phyloP scores from a whole-genome alignment of 1,140 invertebrate genomes.

The Hycleus phaleratus region DNA sequence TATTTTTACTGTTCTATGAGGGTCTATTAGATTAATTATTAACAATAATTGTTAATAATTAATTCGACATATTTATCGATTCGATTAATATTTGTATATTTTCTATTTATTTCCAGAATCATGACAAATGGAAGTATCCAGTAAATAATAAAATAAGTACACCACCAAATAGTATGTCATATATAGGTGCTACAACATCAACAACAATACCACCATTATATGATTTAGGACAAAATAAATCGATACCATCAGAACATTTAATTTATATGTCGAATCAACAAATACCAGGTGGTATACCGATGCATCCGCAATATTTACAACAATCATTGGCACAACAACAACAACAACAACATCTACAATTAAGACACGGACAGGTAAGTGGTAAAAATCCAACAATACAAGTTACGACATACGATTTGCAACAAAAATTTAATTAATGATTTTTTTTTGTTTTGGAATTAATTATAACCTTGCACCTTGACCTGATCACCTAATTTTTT shows the following conservation, averaged over 20 bases:
- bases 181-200: conserved; percentile 42
- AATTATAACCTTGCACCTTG: conserved; percentile 11
- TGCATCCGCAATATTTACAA: conserved; percentile 53
- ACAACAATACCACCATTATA: conserved; percentile 46
- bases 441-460: no score
- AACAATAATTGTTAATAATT: no score
- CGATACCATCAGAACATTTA: conserved; percentile 51
- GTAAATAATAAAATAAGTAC: conserved; percentile 41
- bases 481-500: conserved; percentile 5
- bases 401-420: no score
- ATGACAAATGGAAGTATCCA: conserved; percentile 62
- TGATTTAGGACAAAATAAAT: conserved; percentile 48
- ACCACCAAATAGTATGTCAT: conserved; percentile 55
- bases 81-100: no score
- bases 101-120: conserved; percentile 49
- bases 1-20: no score
- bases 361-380: conserved; percentile 36
- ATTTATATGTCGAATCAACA: conserved; percentile 54
- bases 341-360: conserved; percentile 30
- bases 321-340: conserved; percentile 53
- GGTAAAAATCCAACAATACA: background rate
- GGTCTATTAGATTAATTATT: no score
- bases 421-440: no score
- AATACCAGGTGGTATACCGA: conserved; percentile 53
- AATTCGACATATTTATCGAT: background rate